phyloP scores from a whole-genome alignment of 1,140 invertebrate species.

The Caenorhabditis brenneri region DNA sequence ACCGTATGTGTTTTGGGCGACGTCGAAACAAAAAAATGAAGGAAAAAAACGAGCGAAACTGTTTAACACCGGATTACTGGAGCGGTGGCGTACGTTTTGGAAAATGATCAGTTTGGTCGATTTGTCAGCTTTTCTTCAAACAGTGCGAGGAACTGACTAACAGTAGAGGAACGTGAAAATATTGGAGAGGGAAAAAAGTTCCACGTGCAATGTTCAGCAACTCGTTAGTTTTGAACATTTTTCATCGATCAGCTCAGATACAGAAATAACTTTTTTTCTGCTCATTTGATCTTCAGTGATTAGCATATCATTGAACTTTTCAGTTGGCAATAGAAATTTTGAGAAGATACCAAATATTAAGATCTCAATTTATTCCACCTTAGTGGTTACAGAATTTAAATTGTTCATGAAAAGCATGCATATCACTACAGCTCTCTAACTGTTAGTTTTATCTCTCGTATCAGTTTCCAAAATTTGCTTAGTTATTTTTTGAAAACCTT shows the following conservation, averaged over 20 bases:
- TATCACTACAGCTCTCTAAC: too few relatives aligned
- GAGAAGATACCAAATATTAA: too few relatives aligned
- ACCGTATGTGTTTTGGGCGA: slow-evolving; percentile 38
- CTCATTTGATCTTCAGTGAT: not conserved
- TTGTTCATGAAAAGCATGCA: too few relatives aligned
- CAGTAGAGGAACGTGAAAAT: slow-evolving; percentile 28
- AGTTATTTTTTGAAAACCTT: too few relatives aligned
- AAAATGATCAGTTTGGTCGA: slow-evolving; percentile 24
- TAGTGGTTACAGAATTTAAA: too few relatives aligned
- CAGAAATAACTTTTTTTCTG: slow-evolving; percentile 1
- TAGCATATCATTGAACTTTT: too few relatives aligned
- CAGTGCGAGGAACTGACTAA: slow-evolving; percentile 26
- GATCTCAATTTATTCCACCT: too few relatives aligned
- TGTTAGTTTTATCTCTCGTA: too few relatives aligned
- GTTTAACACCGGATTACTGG: slow-evolving; percentile 40
- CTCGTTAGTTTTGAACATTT: not conserved
- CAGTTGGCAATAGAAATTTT: too few relatives aligned
- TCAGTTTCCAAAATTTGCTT: too few relatives aligned
- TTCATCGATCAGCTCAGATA: not conserved
- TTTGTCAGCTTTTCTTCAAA: slow-evolving; percentile 39
- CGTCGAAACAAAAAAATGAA: slow-evolving; percentile 12
- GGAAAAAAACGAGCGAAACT: slow-evolving; percentile 11
- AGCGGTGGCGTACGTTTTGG: slow-evolving; percentile 32
- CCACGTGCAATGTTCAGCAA: not conserved
- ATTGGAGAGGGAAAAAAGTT: not conserved